Evolutionary conservation across 2,888 invertebrate genomes (phyloP).

Genomic region (Leucophenga maculata): DNA sequence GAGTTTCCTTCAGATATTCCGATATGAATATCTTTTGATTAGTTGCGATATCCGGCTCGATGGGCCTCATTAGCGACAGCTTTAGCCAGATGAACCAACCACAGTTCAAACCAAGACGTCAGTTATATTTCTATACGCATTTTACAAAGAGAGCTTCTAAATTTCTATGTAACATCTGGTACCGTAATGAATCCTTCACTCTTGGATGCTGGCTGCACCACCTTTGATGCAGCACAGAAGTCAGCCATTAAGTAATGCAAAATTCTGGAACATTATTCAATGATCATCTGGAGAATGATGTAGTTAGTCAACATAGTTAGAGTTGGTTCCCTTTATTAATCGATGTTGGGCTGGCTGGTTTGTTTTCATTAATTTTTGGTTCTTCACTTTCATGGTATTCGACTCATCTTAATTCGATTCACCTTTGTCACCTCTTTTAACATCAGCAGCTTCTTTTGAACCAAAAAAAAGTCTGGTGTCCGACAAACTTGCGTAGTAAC

Average conservation of each 20-base stretch:
- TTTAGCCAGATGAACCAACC: slow-evolving; percentile 96
- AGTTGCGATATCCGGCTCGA: too few relatives aligned
- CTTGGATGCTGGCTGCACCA: slow-evolving; percentile 93
- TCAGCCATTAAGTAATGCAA: slow-evolving; percentile 82
- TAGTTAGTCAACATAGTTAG: slow-evolving; percentile 76
- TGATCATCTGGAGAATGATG: slow-evolving; percentile 79
- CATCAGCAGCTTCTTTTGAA: too few relatives aligned
- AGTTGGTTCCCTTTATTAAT: slow-evolving; percentile 56
- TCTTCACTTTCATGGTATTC: neutral
- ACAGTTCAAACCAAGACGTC: slow-evolving; percentile 84
- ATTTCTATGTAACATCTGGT: slow-evolving; percentile 97
- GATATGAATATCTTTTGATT: too few relatives aligned
- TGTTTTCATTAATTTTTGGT: slow-evolving; percentile 17
- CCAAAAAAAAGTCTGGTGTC: too few relatives aligned
- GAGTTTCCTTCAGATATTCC: too few relatives aligned
- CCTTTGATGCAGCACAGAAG: slow-evolving; percentile 83
- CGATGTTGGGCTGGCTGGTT: neutral
- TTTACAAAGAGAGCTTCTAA: slow-evolving; percentile 91
- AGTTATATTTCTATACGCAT: slow-evolving; percentile 92
- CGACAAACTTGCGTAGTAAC: too few relatives aligned
- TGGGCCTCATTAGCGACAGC: slow-evolving; percentile 99
- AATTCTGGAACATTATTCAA: slow-evolving; percentile 78
- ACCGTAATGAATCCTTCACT: slow-evolving; percentile 98
- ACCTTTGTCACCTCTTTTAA: slow-evolving; percentile 7
- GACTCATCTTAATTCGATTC: neutral